Evolutionary conservation across 2,888 invertebrate genomes (phyloP), one percentile per base, ranked within the genome.

Genomic region (Chesias legatella): DNA sequence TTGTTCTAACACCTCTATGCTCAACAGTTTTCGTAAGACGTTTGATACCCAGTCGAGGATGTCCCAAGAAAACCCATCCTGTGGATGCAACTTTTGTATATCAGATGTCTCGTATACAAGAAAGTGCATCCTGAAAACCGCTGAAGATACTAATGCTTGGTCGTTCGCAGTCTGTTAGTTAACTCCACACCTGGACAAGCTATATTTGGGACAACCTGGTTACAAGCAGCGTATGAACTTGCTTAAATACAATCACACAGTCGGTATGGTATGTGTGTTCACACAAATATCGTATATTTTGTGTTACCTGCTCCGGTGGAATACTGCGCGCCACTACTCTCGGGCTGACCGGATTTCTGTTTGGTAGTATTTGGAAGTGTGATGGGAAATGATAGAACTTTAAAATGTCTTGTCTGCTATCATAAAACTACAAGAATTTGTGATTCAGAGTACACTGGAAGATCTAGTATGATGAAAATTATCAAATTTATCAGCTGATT

Each of bases 241-340:
- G 45, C 46, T n/a, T n/a, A n/a, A n/a, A 48, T 47, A 52, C 41
- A 53, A 41, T 53, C 43, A 49, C 32, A 36, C 33, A 33, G 40
- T 37, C n/a, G n/a, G 50, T 39, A 42, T 53, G 37, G 55, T 43
- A 48, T 43, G 53, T 17, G 13, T 17, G 13, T 53, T 39, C 45
- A 52, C 50, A 51, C 50, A 51, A 51, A 50, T 43, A 31, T 53
- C 30, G 28, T 48, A 52, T 50, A 51, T 39, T 44, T 43, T 64
- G 65, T 71, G 71, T 81, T 84, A 83, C 82, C 82, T 79, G 71
- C 53, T 71, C 71, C 71, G 84, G 69, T 82, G 86, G 86, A 77
- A 80, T 74, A 80, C 82, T 73, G 51, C 76, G 71, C 81, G 69
- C 65, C 79, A 75, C 84, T 78, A 78, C 74, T 73, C 82, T 73